Evolutionary conservation across 2,888 invertebrate species (phyloP), one percentile per base, ranked within the genome.

Genomic region (Oligia latruncula): DNA sequence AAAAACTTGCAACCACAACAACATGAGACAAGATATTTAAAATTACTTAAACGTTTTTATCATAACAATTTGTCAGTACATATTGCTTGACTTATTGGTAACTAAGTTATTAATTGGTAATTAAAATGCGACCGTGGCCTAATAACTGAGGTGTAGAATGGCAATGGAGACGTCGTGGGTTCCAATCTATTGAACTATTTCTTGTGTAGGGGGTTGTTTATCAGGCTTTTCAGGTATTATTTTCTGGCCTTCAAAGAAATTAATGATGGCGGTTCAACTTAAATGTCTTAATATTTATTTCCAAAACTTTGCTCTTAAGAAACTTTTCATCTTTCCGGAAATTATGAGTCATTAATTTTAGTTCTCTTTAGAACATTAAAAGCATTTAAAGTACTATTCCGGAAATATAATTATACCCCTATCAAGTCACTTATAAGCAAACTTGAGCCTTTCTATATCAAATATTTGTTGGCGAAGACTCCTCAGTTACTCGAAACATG

Each of bases 401-500:
- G 46, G 55, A 66, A 77, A 77, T 73, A 85, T 85, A 77, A 87
- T 85, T 74, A 77, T 64, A 84, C 23, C 65, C 71, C 68, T 74
- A 86, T 75, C 64, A 40, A 80, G 74, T 82, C 70, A 78, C 74
- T 77, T 77, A 75, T 74, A 70, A 74, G 74, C 62, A 85, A 88
- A 86, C 70, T 88, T 87, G 74, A 74, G 77, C 6, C 81, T 66
- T 81, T 75, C 70, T 81, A 62, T 73, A 81, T 81, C 74, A 78
- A 84, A 76, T 82, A 85, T 84, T 84, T 90, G 77, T 86, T 78
- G 83, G 68, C 43, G 64, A 77, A 67, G 70, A 60, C 68, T 84
- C 67, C 77, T 78, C 80, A 70, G 79, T 84, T 82, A 83, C 78
- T 82, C 65, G 64, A 77, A 77, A 87, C 77, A 87, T 75, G 81